phyloP scores from a whole-genome alignment of 2,113 vertebrate species.

The Neotoma lepida region DNA sequence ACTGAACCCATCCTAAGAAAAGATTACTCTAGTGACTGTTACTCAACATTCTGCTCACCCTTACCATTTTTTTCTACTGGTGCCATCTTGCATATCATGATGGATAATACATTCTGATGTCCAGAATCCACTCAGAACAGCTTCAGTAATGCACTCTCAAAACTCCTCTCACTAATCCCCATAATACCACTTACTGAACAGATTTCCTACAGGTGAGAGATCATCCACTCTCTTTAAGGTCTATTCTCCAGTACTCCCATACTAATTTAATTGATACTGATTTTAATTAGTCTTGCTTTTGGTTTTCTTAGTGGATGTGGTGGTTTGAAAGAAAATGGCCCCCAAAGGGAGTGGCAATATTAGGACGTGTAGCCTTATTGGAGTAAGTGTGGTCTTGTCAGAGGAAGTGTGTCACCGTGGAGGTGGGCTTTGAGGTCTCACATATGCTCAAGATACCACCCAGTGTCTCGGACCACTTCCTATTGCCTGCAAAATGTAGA shows the following conservation, averaged over 20 bases:
- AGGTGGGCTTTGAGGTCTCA: not conserved
- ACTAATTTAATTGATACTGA: constrained; percentile 10
- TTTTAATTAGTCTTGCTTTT: constrained; percentile 28
- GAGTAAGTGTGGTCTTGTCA: not conserved
- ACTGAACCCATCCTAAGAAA: constrained; percentile 69
- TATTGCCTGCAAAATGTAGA: not conserved
- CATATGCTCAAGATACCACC: not conserved
- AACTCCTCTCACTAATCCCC: not conserved
- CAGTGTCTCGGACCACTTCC: not conserved
- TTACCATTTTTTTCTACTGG: not conserved
- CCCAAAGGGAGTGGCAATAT: not conserved
- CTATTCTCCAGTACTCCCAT: not conserved
- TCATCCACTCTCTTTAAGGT: not conserved
- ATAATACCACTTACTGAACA: not conserved
- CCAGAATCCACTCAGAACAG: not conserved
- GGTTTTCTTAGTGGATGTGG: not conserved
- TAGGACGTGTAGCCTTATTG: not conserved
- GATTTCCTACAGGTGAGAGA: not conserved
- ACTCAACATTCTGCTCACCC: not conserved
- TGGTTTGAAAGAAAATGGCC: not conserved
- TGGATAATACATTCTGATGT: not conserved
- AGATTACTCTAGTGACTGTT: constrained; percentile 46
- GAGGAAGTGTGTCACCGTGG: not conserved
- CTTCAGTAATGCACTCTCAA: not conserved
- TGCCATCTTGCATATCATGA: not conserved